Base-by-base conservation (phyloP, 2,888 invertebrate genomes). In the Tinea pellionella region DNA sequence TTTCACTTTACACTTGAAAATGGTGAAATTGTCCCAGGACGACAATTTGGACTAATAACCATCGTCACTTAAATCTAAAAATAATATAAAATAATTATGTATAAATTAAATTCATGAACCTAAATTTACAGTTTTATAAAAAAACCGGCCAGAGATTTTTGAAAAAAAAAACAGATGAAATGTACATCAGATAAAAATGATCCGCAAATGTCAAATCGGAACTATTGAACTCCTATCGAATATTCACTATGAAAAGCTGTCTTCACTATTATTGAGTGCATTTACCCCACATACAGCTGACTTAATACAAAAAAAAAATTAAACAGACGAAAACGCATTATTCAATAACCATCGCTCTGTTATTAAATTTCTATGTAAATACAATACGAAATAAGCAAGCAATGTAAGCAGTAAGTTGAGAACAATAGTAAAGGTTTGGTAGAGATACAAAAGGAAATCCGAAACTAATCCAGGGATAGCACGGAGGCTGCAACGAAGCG, bases 401-500 rank as follows among this genome's bases (percentile, higher is more conserved):
- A 37, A 37, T 37, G 37, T 37, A 37, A 6, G 37, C 9, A n/a
- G n/a, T 37, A 2, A 37, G 9, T 37, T 12, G 3, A 37, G 37
- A 6, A 37, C 9, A 37, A 37, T 6, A 9, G 37, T 37, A 12
- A 9, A 37, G 9, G 9, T 37, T 37, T 37, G 9, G 37, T 37
- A 37, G 9, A 9, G 9, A 9, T 37, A 12, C n/a, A 12, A 37
- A 9, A 37, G 37, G 37, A 37, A 37, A 37, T 37, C 37, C 37
- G n/a, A 55, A 55, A 24, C 55, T 55, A 29, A 47, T 55, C 19
- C 55, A 4, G 9, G 2, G 47, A 47, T 13, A 47, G 47, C 15
- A 47, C 47, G 55, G 65, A 62, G 64, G 63, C 64, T 61, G 61
- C 63, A 62, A 60, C 58, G 18, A 60, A 55, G 61, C 60, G 59